These are phyloP conservation scores for Novumbra hubbsi DNA, from an alignment of 2,797 vertebrate species.

Conservation along the genomic window DNA sequence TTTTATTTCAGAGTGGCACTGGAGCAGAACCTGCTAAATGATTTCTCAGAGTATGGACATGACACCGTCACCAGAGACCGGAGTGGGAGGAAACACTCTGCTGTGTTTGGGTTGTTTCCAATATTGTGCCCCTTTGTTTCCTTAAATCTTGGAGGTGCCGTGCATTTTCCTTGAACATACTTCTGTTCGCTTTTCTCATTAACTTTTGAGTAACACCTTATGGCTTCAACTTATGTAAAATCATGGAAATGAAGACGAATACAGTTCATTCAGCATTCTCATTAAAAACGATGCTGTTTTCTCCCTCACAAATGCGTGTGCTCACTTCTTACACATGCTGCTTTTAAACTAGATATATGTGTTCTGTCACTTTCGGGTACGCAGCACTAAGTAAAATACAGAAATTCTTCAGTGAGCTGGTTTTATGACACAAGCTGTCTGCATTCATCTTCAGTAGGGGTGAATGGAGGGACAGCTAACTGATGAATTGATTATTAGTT, in stretches of 20 bases:
- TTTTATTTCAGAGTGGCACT: conserved; percentile 40
- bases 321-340: background rate
- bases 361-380: conserved; percentile 47
- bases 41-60: conserved; percentile 20
- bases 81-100: background rate
- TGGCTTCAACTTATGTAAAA: conserved; percentile 17
- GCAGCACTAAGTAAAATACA: conserved; percentile 43
- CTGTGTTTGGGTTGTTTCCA: conserved; percentile 17
- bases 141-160: conserved; percentile 5
- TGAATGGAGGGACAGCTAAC: conserved; percentile 71
- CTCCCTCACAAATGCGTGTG: conserved; percentile 9
- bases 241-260: conserved; percentile 19
- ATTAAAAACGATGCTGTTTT: background rate
- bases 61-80: conserved; percentile 19
- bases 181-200: background rate
- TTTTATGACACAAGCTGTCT: conserved; percentile 59
- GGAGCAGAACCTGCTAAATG: conserved; percentile 23
- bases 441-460: conserved; percentile 59
- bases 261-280: conserved; percentile 16
- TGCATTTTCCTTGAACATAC: conserved; percentile 8
- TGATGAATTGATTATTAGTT: conserved; percentile 78
- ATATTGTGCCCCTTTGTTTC: conserved; percentile 18
- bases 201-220: background rate
- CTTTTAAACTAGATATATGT: conserved; percentile 58
- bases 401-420: conserved; percentile 58